Base-by-base conservation (phyloP, 2,888 invertebrate genomes). In the Nezara viridula region DNA sequence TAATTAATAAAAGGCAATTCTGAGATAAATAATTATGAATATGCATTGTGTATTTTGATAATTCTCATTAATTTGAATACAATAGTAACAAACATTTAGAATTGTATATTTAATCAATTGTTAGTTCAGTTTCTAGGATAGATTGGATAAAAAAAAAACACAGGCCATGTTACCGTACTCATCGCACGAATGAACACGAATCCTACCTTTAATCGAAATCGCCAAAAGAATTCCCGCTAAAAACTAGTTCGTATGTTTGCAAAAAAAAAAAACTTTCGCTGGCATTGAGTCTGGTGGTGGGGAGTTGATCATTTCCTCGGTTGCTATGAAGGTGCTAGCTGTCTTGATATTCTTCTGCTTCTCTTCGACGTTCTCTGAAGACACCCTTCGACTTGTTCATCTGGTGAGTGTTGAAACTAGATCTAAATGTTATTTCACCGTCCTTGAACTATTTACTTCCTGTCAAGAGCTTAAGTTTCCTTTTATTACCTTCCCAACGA, bases 261-360 rank as follows among this genome's bases (percentile, higher is more conserved):
- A 40, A 81, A 81, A 81, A 81, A 81, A 81, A 81, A 81, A 81
- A n/a, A 40, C 81, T 81, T 81, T 81, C 47, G 81, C 81, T 81
- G 81, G 81, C 81, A 73, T 73, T 73, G 66, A 73, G 32, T 37
- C 0, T 3, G 40, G 81, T 81, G 44, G 81, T 44, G 81, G 81
- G 81, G 81, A 77, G 3, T 4, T 44, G 66, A 81, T 81, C 44
- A 81, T 44, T 44, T 40, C 37, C 19, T 14, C 81, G 21, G 44
- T 47, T 47, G 44, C 81, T n/a, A 81, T 81, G 81, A 81, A 81
- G 81, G 44, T 14, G 81, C 5, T 40, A 14, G 81, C 81, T n/a
- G 44, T 16, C 24, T 40, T 44, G n/a, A 24, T 81, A 40, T n/a
- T 81, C 81, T 81, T 81, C 81, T 81, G 32, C n/a, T 14, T 47